phyloP scores from a whole-genome alignment of 2,888 invertebrate genomes.

The Tribolium freemani region DNA sequence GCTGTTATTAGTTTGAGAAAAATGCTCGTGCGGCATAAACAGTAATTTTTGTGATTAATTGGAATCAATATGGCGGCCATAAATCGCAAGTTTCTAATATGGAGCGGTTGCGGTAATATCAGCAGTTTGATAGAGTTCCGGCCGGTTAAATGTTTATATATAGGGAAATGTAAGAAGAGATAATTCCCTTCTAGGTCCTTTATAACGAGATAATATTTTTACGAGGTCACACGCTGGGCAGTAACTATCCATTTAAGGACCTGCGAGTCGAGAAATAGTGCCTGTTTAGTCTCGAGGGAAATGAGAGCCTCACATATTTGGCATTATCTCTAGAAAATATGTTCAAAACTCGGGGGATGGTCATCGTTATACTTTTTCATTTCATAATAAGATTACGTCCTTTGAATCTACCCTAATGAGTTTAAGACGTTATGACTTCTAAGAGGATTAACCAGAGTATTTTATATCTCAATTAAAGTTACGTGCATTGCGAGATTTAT shows the following conservation, averaged over 20 bases:
- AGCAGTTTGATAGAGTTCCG: conserved; percentile 12
- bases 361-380: conserved; percentile 60
- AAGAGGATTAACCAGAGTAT: conserved; percentile 31
- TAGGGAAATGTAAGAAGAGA: conserved; percentile 39
- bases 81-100: conserved; percentile 10
- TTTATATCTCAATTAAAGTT: conserved; percentile 33
- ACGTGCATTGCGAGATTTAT: conserved; percentile 18
- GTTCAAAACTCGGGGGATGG: conserved; percentile 60
- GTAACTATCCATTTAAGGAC: conserved; percentile 64
- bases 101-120: neutral
- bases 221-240: conserved; percentile 62
- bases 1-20: neutral
- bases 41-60: conserved; percentile 7
- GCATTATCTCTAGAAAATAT: conserved; percentile 62
- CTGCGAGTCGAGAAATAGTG: conserved; percentile 61
- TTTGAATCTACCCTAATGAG: conserved; percentile 39
- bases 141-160: conserved; percentile 17
- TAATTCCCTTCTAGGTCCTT: conserved; percentile 41
- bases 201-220: conserved; percentile 62
- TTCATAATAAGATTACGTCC: conserved; percentile 47
- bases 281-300: conserved; percentile 63
- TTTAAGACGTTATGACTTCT: conserved; percentile 32
- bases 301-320: conserved; percentile 63
- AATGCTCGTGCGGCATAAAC: neutral
- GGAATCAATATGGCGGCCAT: neutral